Evolutionary conservation across 2,888 invertebrate species (phyloP), one percentile per base, ranked within the genome.

Genomic region (Lydus trimaculatus): DNA sequence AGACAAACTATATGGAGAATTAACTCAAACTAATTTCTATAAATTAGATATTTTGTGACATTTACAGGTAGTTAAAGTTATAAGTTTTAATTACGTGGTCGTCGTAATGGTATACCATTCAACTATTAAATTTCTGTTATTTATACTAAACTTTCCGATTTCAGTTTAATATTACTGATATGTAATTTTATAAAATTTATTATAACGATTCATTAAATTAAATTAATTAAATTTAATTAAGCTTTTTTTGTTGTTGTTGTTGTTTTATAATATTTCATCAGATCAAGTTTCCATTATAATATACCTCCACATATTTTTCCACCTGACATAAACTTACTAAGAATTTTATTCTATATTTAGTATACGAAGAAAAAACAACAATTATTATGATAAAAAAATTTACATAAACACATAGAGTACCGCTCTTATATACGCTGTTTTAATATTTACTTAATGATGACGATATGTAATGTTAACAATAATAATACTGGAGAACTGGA

Each of bases 331-430:
- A 31, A 48, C 20, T 20, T 48, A 48, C 48, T 20, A 48, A 48
- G 48, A 48, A 48, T 48, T 48, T 48, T 48, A 20, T 48, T 48
- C 48, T 48, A 48, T 20, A 48, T 48, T 48, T 48, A 48, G 48
- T 48, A 11, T 48, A 48, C 48, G 9, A 48, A 48, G 48, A 48
- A 48, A 20, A 48, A 48, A 48, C 15, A 20, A 20, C 48, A 48
- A 43, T 43, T 48, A 48, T 48, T n/a, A 48, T 48, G 20, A n/a
- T n/a, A n/a, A n/a, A 48, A 48, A 48, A 48, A 48, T 48, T 20
- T 48, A 20, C 20, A 48, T 48, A 43, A 3, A 33, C 33, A 36
- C 43, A 17, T 43, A 43, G 17, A 36, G 36, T 1, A 36, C 7
- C 2, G 33, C 43, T 48, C 20, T 20, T 48, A 1, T 20, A n/a